phyloP scores from a whole-genome alignment of 2,113 vertebrate genomes.

The Podarcis cretensis region DNA sequence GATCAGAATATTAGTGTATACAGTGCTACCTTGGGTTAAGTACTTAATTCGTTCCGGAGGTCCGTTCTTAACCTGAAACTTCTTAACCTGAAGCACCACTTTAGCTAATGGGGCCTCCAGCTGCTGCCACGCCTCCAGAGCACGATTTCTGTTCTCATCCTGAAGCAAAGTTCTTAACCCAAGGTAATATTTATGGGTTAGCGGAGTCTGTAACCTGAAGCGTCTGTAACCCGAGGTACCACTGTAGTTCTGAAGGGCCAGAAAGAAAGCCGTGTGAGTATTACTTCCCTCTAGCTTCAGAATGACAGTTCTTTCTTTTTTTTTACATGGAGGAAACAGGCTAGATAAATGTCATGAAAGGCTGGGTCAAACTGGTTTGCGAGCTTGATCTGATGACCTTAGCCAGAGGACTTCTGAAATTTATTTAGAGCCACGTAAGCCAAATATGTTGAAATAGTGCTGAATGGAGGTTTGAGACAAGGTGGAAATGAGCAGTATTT shows the following conservation, averaged over 20 bases:
- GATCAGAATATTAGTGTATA: not conserved
- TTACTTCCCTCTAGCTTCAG: not conserved
- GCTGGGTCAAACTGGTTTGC: conserved; percentile 15
- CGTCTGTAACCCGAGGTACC: too few relatives aligned
- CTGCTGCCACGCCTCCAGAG: too few relatives aligned
- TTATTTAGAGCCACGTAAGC: conserved; percentile 17
- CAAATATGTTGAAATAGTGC: not conserved
- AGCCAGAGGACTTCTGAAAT: not conserved
- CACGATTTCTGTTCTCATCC: too few relatives aligned
- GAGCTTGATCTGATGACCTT: not conserved
- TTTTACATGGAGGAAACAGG: not conserved
- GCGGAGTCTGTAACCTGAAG: too few relatives aligned
- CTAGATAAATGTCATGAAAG: not conserved
- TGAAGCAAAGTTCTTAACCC: too few relatives aligned
- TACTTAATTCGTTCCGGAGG: too few relatives aligned
- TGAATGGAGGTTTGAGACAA: not conserved
- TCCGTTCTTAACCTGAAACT: too few relatives aligned
- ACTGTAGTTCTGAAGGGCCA: not conserved
- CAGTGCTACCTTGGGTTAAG: too few relatives aligned
- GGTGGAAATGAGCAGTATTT: not conserved
- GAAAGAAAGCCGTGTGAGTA: not conserved
- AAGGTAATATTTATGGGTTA: too few relatives aligned
- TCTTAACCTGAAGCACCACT: too few relatives aligned
- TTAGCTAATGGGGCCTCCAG: too few relatives aligned
- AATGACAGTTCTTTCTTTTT: not conserved